Percentiles rank a stretch among this genome's conserved stretches.
These are phyloP conservation scores for Hydractinia symbiolongicarpus DNA, from an alignment of 30 jellyfish, hydroid and myxozoan genomes.

Conservation along the genomic window DNA sequence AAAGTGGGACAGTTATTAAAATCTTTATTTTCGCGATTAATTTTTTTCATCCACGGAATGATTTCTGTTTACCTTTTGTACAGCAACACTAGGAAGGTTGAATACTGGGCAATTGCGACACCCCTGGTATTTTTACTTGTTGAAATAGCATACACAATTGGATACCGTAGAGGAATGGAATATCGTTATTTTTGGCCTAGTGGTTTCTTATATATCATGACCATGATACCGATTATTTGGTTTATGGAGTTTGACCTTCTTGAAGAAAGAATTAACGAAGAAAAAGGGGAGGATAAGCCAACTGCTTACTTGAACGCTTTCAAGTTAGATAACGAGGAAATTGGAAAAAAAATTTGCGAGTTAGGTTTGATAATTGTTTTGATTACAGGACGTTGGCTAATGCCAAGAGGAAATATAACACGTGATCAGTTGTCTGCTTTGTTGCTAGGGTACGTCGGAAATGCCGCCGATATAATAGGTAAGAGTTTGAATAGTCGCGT, in stretches of 20 bases:
- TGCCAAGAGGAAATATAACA: constrained; percentile 87
- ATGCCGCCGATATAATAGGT: constrained; percentile 89
- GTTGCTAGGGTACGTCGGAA: constrained; percentile 81
- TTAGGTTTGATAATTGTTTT: constrained; percentile 71
- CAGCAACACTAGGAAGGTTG: constrained; percentile 24
- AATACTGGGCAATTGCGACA: constrained; percentile 41
- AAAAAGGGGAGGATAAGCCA: neutral
- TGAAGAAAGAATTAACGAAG: constrained; percentile 14
- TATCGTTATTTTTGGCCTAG: constrained; percentile 85
- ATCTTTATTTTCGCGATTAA: constrained; percentile 45
- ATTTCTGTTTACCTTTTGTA: constrained; percentile 38
- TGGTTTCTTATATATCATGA: constrained; percentile 65
- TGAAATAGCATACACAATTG: constrained; percentile 57
- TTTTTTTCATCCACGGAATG: constrained; percentile 62
- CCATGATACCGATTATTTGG: constrained; percentile 76
- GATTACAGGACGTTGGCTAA: constrained; percentile 77
- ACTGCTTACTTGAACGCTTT: neutral
- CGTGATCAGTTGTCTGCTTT: constrained; percentile 89
- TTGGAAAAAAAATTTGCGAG: constrained; percentile 54
- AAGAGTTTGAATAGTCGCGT: neutral
- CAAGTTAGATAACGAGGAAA: constrained; percentile 31
- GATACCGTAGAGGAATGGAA: constrained; percentile 63
- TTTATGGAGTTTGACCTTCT: constrained; percentile 57
- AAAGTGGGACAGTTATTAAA: constrained; percentile 26
- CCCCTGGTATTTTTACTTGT: constrained; percentile 44